Base-by-base conservation (phyloP, 2,888 invertebrate species). In the Yponomeuta evonymella region DNA sequence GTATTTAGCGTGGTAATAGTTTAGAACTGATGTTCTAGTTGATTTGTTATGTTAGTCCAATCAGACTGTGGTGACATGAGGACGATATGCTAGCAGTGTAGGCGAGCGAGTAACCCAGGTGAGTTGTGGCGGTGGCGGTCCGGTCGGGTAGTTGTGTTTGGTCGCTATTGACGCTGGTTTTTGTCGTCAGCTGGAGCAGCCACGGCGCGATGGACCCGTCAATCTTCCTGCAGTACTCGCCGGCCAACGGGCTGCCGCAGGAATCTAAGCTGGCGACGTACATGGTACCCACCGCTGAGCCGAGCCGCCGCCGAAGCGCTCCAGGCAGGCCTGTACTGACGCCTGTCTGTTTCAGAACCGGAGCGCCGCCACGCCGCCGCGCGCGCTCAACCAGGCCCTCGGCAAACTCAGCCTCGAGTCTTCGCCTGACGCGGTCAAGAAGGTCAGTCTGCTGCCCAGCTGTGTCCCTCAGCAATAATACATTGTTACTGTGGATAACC, bases 261-360 rank as follows among this genome's bases (percentile, higher is more conserved):
- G 96, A 97, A 89, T 97, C 96, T 73, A 97, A 97, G 89, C 92
- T 97, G 83, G 96, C 95, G 73, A 96, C 96, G 73, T 97, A 97
- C 84, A 96, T 96, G 96, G 67, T 69, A 51, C n/a, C 51, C 12
- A 36, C 5, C 43, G 43, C 29, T 63, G n/a, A 29, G 29, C n/a
- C 43, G 43, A 43, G 43, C 8, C 43, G 43, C 43, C 43, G 43
- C 43, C 43, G 6, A n/a, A n/a, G 33, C 48, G 48, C 23, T 4
- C 23, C 23, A 23, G 23, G 1, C 12, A 67, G 11, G 64, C 23
- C 3, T 69, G 29, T 70, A 33, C 30, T 66, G n/a, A 63, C 43
- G 15, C 43, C 67, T 58, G 29, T 36, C 4, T 72, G 9, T 87
- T 89, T 75, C 80, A 91, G 90, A 90, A 87, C 74, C 91, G 82